Evolutionary conservation across 2,888 invertebrate species (phyloP).

Genomic region (Xanthia icteritia): DNA sequence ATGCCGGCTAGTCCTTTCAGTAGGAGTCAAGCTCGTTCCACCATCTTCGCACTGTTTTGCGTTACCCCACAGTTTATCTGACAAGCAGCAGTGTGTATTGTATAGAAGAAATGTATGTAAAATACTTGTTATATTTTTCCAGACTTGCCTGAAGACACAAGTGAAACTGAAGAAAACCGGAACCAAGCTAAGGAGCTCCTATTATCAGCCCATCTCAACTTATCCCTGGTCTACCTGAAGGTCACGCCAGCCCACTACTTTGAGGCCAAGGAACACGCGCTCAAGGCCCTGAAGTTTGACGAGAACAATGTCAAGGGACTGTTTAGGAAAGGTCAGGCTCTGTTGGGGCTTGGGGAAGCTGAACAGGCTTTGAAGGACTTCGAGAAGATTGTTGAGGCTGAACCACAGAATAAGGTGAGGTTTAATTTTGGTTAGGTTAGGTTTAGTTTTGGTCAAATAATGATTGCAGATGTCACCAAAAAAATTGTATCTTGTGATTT

Average conservation of each 20-base stretch:
- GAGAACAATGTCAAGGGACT: conserved; percentile 96
- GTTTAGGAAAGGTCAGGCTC: conserved; percentile 96
- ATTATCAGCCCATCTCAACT: conserved; percentile 94
- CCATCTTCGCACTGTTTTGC: background rate
- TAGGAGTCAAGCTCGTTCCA: no score
- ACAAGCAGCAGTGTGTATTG: background rate
- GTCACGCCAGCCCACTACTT: conserved; percentile 91
- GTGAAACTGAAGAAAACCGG: conserved; percentile 75
- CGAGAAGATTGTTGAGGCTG: conserved; percentile 93
- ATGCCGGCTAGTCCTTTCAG: background rate
- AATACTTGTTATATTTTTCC: conserved; percentile 30
- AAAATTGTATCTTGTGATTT: background rate
- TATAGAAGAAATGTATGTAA: background rate
- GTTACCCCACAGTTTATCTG: background rate
- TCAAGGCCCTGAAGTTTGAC: conserved; percentile 94
- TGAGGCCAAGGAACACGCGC: conserved; percentile 94
- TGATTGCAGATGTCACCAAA: background rate
- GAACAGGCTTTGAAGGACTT: conserved; percentile 95
- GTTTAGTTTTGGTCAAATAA: background rate
- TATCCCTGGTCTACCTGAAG: conserved; percentile 95
- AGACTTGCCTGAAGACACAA: conserved; percentile 77
- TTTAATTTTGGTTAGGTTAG: no score
- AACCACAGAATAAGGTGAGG: conserved; percentile 94
- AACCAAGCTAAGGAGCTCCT: conserved; percentile 86
- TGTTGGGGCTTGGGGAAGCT: conserved; percentile 93